phyloP scores from a whole-genome alignment of 2,797 vertebrate genomes.

The Oreochromis mossambicus region DNA sequence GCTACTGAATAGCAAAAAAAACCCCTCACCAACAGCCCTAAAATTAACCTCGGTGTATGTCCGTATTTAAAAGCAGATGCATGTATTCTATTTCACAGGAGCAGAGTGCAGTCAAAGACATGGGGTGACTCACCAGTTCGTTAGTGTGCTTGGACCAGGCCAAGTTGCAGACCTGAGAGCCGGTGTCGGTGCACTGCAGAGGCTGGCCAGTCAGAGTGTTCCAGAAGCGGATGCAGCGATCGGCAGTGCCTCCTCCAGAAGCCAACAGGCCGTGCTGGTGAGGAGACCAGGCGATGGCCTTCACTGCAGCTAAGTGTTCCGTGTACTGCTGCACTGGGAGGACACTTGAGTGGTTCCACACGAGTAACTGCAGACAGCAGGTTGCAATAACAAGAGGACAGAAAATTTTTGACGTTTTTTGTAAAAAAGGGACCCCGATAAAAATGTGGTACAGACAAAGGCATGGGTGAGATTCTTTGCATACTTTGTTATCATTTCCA shows the following conservation, averaged over 20 bases:
- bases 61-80: neutral
- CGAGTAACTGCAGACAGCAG: constrained; percentile 80
- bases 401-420: neutral
- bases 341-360: constrained; percentile 97
- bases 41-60: neutral
- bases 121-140: constrained; percentile 82
- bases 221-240: constrained; percentile 99
- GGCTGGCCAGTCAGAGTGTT: constrained; percentile 97
- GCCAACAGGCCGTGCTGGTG: constrained; percentile 96
- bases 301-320: constrained; percentile 95
- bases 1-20: neutral
- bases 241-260: constrained; percentile 92
- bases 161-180: constrained; percentile 97
- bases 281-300: constrained; percentile 98
- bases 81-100: neutral
- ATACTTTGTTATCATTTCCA: constrained; percentile 97
- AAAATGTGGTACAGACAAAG: neutral
- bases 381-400: neutral
- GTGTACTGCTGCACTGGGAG: constrained; percentile 97
- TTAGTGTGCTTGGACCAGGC: constrained; percentile 99
- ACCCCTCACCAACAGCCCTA: neutral
- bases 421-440: neutral
- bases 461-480: neutral
- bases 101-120: neutral
- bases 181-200: constrained; percentile 94